These are phyloP conservation scores for Antigone vipio DNA, from an alignment of 2,113 vertebrate genomes.

Conservation along the genomic window DNA sequence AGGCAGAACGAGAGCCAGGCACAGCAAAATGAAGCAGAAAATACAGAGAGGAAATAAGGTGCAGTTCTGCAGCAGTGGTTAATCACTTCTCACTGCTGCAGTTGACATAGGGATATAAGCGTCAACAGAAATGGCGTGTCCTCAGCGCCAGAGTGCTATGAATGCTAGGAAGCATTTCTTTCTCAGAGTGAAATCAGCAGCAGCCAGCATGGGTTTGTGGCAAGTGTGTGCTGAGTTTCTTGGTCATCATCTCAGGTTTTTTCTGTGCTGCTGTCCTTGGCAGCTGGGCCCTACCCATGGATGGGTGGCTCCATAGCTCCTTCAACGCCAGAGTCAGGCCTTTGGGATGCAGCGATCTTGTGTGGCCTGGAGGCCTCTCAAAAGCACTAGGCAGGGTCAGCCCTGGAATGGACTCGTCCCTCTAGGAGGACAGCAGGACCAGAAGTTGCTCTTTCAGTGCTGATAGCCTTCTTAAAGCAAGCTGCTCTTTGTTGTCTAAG, in stretches of 20 bases:
- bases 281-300: neutral
- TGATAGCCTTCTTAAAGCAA: neutral
- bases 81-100: neutral
- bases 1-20: neutral
- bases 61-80: neutral
- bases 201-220: neutral
- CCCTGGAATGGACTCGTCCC: neutral
- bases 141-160: neutral
- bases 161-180: neutral
- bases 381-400: neutral
- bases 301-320: neutral
- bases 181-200: neutral
- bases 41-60: neutral
- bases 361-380: neutral
- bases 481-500: neutral
- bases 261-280: neutral
- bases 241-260: neutral
- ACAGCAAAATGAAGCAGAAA: neutral
- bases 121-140: neutral
- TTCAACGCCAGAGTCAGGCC: neutral
- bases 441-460: neutral
- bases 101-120: neutral
- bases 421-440: neutral
- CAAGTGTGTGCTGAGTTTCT: neutral
- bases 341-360: neutral